Evolutionary conservation across 2,113 vertebrate genomes (phyloP), one percentile per base, ranked within the genome.

Genomic region (Pseudolaguvia tuberculata): DNA sequence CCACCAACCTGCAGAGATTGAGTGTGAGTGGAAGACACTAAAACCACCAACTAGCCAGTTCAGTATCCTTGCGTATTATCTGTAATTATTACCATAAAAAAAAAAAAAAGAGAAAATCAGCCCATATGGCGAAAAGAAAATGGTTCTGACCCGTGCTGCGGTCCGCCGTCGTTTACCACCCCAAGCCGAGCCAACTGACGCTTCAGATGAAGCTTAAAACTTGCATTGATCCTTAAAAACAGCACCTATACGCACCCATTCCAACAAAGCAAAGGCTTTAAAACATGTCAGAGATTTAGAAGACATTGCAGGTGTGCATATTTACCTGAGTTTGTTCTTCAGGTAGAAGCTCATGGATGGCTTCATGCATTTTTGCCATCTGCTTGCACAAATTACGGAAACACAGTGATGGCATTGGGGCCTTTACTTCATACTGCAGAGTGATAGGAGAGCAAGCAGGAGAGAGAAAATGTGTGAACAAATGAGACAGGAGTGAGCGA

Each of bases 291-390:
- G 20, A 61, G 3, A 12, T 31, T 59, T 4, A 31, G 9, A 42
- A 42, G 5, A 5, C 8, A 42, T 42, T 35, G 70, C 2, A 9
- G 15, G 67, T 53, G 27, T 11, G 5, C 6, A 17, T 1, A 79
- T 87, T n/a, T 76, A 98, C 97, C 92, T 94, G 95, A 18, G 93
- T 97, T 88, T 99, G 97, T 18, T 96, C 95, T 77, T 96, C 94
- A 0, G 97, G 97, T 62, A 99, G 83, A 39, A 98, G 94, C 4
- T 99, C 96, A 25, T 84, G 88, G 83, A 99, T 94, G 83, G 97
- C 97, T 89, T 99, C 96, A 50, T 99, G 96, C 96, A 99, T 99
- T 88, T 99, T 99, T 5, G 92, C 89, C 92, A 95, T 95, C 85
- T 99, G 97, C 83, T 97, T 99, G 77, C 96, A 98, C 86, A 97